Conservation (phyloP, 1,140 invertebrate genomes). For the Babylonia areolata region DNA sequence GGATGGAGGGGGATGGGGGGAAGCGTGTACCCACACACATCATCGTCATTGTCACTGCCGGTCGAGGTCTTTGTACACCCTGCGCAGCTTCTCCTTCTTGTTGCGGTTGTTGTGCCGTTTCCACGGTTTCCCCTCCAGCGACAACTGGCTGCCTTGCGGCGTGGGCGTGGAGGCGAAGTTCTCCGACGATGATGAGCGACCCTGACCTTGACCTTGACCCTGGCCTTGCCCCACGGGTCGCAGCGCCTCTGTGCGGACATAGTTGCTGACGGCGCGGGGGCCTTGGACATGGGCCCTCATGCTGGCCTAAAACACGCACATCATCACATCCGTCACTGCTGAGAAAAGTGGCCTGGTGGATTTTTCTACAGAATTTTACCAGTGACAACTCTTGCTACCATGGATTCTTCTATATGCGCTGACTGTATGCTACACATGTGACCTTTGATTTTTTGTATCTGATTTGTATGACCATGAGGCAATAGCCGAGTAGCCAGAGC, state of each 20-base stretch:
- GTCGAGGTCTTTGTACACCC: constrained; percentile 29
- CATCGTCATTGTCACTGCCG: constrained; percentile 1
- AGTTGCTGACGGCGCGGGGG: constrained; percentile 47
- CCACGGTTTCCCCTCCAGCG: constrained; percentile 83
- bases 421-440: too few species aligned
- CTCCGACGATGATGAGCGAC: not conserved
- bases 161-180: constrained; percentile 11
- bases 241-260: constrained; percentile 51
- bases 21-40: too few species aligned
- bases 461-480: too few species aligned
- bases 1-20: too few species aligned
- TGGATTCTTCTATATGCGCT: too few species aligned
- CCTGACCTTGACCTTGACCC: not conserved
- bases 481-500: too few species aligned
- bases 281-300: constrained; percentile 58
- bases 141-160: constrained; percentile 38
- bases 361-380: too few species aligned
- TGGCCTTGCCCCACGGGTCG: constrained; percentile 30
- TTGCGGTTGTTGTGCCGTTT: constrained; percentile 89
- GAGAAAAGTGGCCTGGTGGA: too few species aligned
- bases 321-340: too few species aligned
- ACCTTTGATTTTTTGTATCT: too few species aligned
- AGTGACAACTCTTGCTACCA: too few species aligned
- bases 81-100: constrained; percentile 86
- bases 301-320: not conserved